A percentile compares a stretch with the other conserved stretches of the same genome.
phyloP scores from a whole-genome alignment of 2,113 vertebrate species.

The Tetrao urogallus region DNA sequence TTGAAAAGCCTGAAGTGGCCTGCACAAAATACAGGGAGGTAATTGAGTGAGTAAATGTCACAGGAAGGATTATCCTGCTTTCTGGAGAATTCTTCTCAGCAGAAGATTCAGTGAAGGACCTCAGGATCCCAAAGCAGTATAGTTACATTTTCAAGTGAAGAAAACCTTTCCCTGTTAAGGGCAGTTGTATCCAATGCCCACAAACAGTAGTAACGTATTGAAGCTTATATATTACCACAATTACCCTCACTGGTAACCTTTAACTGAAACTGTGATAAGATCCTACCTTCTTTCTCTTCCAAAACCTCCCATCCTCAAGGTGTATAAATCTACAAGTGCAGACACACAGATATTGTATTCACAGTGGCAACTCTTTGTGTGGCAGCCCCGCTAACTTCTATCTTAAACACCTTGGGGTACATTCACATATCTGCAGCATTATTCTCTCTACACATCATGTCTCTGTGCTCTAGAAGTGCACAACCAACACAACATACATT shows the following conservation, averaged over 20 bases:
- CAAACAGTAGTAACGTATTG: background rate
- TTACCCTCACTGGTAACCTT: background rate
- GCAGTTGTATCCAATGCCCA: background rate
- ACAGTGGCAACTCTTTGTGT: background rate
- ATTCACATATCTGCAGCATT: background rate
- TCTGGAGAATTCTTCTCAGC: conserved; percentile 54
- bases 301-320: background rate
- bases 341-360: background rate
- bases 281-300: background rate
- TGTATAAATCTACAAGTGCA: background rate
- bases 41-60: conserved; percentile 73
- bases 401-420: background rate
- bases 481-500: background rate
- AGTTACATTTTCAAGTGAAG: conserved; percentile 15
- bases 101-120: conserved; percentile 30
- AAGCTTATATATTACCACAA: background rate
- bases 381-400: background rate
- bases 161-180: conserved; percentile 48
- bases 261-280: background rate
- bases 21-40: conserved; percentile 62
- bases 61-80: conserved; percentile 65
- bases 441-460: background rate
- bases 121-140: conserved; percentile 39
- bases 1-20: conserved; percentile 60
- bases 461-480: background rate